These are phyloP conservation scores for Muricea muricata DNA, from an alignment of 92 coral and sea anemone genomes.

Conservation along the genomic window DNA sequence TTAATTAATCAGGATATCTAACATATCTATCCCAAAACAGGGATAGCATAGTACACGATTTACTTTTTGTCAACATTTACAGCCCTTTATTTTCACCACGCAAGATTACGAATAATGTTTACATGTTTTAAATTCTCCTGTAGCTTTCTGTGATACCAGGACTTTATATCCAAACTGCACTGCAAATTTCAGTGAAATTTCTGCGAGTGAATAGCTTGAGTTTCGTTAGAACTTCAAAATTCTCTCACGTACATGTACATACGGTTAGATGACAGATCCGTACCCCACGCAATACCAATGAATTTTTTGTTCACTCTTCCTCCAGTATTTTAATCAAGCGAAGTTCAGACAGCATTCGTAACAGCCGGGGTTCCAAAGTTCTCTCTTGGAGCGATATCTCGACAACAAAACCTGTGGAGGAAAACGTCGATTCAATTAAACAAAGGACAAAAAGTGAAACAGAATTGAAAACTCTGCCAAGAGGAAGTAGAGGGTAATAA, in stretches of 20 bases:
- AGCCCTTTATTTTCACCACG: too few species aligned
- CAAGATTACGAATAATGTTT: too few species aligned
- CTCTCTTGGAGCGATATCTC: conserved; percentile 43
- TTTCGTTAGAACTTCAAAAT: not conserved
- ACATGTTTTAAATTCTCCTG: too few species aligned
- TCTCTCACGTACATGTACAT: not conserved
- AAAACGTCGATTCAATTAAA: not conserved
- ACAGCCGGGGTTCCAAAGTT: conserved; percentile 34
- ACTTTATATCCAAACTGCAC: too few species aligned
- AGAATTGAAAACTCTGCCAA: not conserved
- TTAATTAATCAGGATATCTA: too few species aligned
- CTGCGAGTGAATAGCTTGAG: not conserved
- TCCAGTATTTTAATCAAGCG: conserved; percentile 29
- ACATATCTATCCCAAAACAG: too few species aligned
- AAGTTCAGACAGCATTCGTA: not conserved
- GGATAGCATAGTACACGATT: too few species aligned
- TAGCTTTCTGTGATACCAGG: too few species aligned
- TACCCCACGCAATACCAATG: not conserved
- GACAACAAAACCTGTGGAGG: conserved; percentile 9
- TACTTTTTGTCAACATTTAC: too few species aligned
- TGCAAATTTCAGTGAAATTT: too few species aligned
- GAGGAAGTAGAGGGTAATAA: conserved; percentile 1
- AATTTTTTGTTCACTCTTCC: not conserved
- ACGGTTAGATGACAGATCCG: not conserved
- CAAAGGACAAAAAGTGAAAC: conserved; percentile 31